These are phyloP conservation scores for Garrulus glandarius DNA, from an alignment of 2,797 vertebrate genomes.

Conservation along the genomic window DNA sequence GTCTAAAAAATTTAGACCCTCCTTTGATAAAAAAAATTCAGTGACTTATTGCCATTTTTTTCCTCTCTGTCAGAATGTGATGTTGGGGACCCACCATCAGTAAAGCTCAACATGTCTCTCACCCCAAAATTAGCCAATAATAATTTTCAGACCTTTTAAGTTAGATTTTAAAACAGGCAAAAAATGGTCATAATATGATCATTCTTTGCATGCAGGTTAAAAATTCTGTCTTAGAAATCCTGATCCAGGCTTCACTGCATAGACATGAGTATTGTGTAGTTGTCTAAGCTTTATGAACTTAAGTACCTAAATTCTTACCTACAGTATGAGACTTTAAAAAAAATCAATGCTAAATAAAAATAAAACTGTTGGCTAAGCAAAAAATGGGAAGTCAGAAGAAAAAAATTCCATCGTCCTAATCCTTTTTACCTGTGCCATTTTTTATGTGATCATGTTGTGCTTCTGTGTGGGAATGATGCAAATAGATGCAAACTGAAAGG, in stretches of 20 bases:
- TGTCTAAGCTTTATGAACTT: not conserved
- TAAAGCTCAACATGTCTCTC: not conserved
- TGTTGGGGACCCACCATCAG: not conserved
- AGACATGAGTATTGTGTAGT: not conserved
- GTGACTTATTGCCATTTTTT: not conserved
- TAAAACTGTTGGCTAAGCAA: not conserved
- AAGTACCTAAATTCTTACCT: not conserved
- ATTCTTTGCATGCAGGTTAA: not conserved
- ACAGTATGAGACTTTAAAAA: not conserved
- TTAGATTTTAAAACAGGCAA: not conserved
- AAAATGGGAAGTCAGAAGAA: not conserved
- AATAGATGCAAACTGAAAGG: not conserved
- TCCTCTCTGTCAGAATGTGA: not conserved
- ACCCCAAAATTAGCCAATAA: not conserved
- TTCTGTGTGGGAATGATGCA: not conserved
- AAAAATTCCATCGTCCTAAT: not conserved
- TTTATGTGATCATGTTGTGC: not conserved
- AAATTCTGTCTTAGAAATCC: not conserved
- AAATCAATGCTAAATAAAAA: not conserved
- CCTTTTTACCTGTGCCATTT: not conserved
- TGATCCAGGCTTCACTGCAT: not conserved
- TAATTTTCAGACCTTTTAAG: not conserved
- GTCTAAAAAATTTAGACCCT: not conserved
- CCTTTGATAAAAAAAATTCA: not conserved
- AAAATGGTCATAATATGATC: not conserved